Evolutionary conservation across 2,888 invertebrate genomes (phyloP), one percentile per base, ranked within the genome.

Genomic region (Pecten maximus): DNA sequence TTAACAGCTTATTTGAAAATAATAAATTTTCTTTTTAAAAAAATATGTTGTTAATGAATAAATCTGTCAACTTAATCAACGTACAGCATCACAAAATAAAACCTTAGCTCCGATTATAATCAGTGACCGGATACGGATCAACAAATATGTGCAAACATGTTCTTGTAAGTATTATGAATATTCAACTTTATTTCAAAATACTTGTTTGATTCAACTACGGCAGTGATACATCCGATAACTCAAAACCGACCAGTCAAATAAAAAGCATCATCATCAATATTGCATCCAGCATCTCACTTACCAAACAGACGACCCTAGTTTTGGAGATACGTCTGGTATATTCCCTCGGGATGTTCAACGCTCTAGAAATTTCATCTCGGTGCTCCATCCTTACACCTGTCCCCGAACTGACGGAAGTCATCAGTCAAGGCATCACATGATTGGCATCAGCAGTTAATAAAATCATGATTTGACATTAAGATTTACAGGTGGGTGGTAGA

Each of bases 271-370:
- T 48, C 28, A 87, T 87, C 44, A 40, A 40, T 40, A 87, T 44
- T 40, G 40, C 40, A 40, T 35, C 35, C 40, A 87, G 87, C 87
- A 35, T 88, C 88, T 40, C 44, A 88, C 88, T 48, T 88, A 88
- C 88, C 50, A 88, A 88, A 88, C 88, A 88, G 39, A 88, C 88
- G 44, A 88, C 88, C 35, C 88, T 44, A 3, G 89, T 44, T 23
- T 87, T 89, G 54, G 89, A 89, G 40, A 89, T 16, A 87, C 89
- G 88, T 89, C 60, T 87, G 0, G 54, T 40, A 35, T 87, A 88
- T 50, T 89, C 54, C 40, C 60, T 40, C 87, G 89, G 89, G 35
- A 89, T 89, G 40, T 89, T 89, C 15, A 89, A 44, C 15, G 88
- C 87, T 15, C 39, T 60, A 12, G 87, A 35, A 54, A 89, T 87